Percentiles rank a stretch among this genome's conserved stretches.
Conservation (phyloP, 1,140 invertebrate species). For the Saccostrea cuccullata region DNA sequence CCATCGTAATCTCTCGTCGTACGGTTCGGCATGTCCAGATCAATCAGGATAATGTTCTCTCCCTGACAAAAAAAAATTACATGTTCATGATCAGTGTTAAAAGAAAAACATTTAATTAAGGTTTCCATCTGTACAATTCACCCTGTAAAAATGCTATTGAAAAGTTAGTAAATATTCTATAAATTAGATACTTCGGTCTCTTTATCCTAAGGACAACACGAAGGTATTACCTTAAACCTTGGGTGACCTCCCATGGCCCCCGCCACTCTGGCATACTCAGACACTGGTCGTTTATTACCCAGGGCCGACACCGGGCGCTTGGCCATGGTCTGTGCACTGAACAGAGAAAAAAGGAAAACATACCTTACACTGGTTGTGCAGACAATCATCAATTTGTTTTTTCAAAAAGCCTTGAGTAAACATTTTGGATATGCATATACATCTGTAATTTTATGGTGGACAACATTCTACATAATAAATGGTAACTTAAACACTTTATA, state of each 20-base stretch:
- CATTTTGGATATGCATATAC: too few species aligned
- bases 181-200: too few species aligned
- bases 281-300: conserved; percentile 84
- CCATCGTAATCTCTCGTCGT: conserved; percentile 89
- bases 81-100: too few species aligned
- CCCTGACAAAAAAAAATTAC: conserved; percentile 81
- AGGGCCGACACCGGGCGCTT: conserved; percentile 84
- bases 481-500: neutral
- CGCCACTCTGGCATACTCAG: conserved; percentile 86
- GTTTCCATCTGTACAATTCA: too few species aligned
- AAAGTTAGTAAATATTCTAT: too few species aligned
- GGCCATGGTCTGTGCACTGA: conserved; percentile 75
- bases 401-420: too few species aligned
- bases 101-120: too few species aligned
- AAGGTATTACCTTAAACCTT: conserved; percentile 79
- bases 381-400: too few species aligned
- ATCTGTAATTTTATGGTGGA: too few species aligned
- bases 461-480: neutral
- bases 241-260: conserved; percentile 81
- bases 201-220: too few species aligned
- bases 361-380: too few species aligned
- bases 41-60: conserved; percentile 91
- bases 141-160: too few species aligned
- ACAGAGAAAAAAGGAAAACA: conserved; percentile 20
- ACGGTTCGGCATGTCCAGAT: conserved; percentile 88